Evolutionary conservation across 2,888 invertebrate genomes (phyloP), one percentile per base, ranked within the genome.

Genomic region (Eristalinus sepulchralis): DNA sequence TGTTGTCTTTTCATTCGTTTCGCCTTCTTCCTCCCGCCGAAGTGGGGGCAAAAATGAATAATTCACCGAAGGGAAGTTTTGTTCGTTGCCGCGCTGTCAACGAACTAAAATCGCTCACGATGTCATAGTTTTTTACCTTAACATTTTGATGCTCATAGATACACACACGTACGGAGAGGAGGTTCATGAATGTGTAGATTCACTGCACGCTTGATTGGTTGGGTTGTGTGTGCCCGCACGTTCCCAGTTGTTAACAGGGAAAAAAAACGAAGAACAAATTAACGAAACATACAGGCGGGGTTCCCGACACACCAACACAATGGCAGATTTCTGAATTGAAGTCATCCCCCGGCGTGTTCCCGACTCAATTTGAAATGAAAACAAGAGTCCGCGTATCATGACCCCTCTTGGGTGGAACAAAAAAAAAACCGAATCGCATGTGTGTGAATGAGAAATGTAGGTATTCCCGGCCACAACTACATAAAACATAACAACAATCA

Each of bases 321-420:
- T n/a, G 8, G 47, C 17, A n/a, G 47, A 47, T 17, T 27, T 47
- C 17, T 77, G 77, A 85, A 85, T 81, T 85, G 85, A 85, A 82
- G 68, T 57, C 72, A 76, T 85, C 68, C 72, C 81, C 82, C 77
- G 57, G 57, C 81, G 33, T 57, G 57, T 64, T 67, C 62, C 64
- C 67, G 31, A 33, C 22, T 80, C 47, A 24, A 57, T 57, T 57
- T 64, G 73, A 86, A 86, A 86, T 86, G 86, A 86, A 86, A 86
- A 86, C 79, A 86, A 86, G 83, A 86, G 86, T 83, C 83, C 83
- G 83, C 83, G 86, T 83, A 86, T 79, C 83, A 86, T 86, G 86
- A 86, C 86, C 86, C 86, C 86, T 83, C 82, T 68, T 57, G 55
- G 63, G 68, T 67, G 73, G 36, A 64, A 67, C 68, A 57, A 76